Evolutionary conservation across 2,113 vertebrate species (phyloP).

Genomic region (Phyllostomus discolor): DNA sequence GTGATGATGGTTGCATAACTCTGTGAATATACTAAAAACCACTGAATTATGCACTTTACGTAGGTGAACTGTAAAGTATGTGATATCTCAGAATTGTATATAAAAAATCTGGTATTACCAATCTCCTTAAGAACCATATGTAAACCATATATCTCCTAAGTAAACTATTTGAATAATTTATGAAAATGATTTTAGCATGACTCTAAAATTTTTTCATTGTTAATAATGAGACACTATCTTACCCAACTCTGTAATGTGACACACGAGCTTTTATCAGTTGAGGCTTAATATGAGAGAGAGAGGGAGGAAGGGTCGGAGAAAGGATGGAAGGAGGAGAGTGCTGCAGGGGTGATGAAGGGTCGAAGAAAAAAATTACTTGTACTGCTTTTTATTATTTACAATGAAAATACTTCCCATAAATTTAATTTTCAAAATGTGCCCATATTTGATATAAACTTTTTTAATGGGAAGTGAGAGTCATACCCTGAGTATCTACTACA

Average conservation of each 20-base stretch:
- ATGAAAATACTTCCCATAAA: neutral
- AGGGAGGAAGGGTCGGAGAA: neutral
- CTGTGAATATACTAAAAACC: too few relatives aligned
- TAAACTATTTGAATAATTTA: neutral
- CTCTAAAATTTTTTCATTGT: neutral
- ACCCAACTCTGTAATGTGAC: neutral
- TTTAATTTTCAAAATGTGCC: neutral
- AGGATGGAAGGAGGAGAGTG: too few relatives aligned
- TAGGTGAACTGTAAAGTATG: neutral
- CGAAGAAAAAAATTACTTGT: neutral
- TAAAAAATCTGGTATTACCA: neutral
- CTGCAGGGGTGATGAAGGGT: neutral
- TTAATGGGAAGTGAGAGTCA: neutral
- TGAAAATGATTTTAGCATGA: neutral
- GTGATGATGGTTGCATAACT: neutral
- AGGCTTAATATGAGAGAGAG: neutral
- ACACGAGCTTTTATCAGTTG: neutral
- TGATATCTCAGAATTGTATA: neutral
- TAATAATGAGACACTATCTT: neutral
- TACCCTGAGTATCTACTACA: neutral
- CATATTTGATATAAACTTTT: neutral
- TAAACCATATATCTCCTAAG: neutral
- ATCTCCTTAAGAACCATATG: neutral
- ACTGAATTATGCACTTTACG: neutral
- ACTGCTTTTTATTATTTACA: neutral